Evolutionary conservation across 2,797 vertebrate species (phyloP).

Genomic region (Amphiprion clarkii): DNA sequence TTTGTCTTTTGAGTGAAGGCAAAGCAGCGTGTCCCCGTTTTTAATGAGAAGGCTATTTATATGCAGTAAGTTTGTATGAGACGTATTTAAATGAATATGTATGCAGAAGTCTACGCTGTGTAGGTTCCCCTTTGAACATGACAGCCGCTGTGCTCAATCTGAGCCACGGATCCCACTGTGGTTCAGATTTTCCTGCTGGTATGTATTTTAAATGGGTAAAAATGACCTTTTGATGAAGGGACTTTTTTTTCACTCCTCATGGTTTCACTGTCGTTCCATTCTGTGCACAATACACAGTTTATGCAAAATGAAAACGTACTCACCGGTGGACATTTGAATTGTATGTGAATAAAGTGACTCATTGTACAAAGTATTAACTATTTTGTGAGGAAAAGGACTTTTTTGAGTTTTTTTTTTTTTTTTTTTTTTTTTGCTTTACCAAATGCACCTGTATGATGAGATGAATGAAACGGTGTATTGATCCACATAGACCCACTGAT

Average conservation of each 20-base stretch:
- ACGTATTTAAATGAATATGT: conserved; percentile 75
- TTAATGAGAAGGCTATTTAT: conserved; percentile 73
- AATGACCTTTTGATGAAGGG: conserved; percentile 56
- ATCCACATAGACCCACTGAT: conserved; percentile 31
- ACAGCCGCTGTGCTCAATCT: conserved; percentile 15
- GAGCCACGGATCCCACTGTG: conserved; percentile 26
- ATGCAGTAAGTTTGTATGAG: conserved; percentile 57
- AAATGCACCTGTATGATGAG: conserved; percentile 45
- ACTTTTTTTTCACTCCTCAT: conserved; percentile 49
- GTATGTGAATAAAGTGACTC: conserved; percentile 50
- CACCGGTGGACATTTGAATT: conserved; percentile 48
- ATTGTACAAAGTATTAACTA: conserved; percentile 46
- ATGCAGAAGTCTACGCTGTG: conserved; percentile 34
- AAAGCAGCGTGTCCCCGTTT: conserved; percentile 51
- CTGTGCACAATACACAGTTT: conserved; percentile 47
- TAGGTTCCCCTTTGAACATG: conserved; percentile 17
- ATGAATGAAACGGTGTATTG: conserved; percentile 28
- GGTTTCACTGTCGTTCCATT: conserved; percentile 47
- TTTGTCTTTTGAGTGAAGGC: conserved; percentile 52
- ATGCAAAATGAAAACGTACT: conserved; percentile 48
- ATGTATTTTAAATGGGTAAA: conserved; percentile 59
- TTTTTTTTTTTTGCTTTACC: conserved; percentile 39
- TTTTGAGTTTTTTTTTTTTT: conserved; percentile 27
- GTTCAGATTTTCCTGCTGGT: conserved; percentile 60
- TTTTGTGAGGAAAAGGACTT: conserved; percentile 47